Percentiles rank a stretch among this genome's conserved stretches.
These are phyloP conservation scores for Drosophila equinoxialis DNA, from an alignment of 1,140 invertebrate genomes.

Conservation along the genomic window DNA sequence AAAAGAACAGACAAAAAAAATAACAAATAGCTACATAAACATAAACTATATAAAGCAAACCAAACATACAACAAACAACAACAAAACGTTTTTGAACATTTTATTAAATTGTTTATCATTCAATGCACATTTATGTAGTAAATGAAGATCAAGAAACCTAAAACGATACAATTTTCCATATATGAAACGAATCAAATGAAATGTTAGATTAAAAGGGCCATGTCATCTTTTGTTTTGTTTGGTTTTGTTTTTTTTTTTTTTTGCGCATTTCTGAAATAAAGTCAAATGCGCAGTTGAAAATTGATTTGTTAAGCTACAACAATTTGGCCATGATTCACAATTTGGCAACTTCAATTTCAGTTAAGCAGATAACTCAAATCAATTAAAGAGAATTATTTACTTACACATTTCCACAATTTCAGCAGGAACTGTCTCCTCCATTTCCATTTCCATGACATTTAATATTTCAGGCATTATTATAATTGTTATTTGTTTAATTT, in stretches of 20 bases:
- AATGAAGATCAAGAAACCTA: too few species aligned
- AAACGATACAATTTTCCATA: too few species aligned
- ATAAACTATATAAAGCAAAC: slow-evolving; percentile 8
- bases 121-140: background rate
- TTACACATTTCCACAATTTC: slow-evolving; percentile 18
- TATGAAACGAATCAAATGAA: too few species aligned
- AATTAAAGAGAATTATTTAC: background rate
- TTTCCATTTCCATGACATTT: slow-evolving; percentile 13
- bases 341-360: too few species aligned
- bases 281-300: background rate
- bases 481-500: background rate
- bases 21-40: background rate
- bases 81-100: background rate
- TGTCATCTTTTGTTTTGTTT: too few species aligned
- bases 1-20: background rate
- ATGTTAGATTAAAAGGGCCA: too few species aligned
- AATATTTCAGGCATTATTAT: slow-evolving; percentile 10
- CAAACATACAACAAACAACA: slow-evolving; percentile 8
- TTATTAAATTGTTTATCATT: background rate
- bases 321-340: too few species aligned
- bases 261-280: background rate
- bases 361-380: too few species aligned
- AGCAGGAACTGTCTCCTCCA: slow-evolving; percentile 8
- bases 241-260: too few species aligned
- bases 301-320: background rate